Percentiles rank a stretch among this genome's conserved stretches.
Conservation (phyloP, 2,888 invertebrate genomes). For the Trichopoda pennipes region DNA sequence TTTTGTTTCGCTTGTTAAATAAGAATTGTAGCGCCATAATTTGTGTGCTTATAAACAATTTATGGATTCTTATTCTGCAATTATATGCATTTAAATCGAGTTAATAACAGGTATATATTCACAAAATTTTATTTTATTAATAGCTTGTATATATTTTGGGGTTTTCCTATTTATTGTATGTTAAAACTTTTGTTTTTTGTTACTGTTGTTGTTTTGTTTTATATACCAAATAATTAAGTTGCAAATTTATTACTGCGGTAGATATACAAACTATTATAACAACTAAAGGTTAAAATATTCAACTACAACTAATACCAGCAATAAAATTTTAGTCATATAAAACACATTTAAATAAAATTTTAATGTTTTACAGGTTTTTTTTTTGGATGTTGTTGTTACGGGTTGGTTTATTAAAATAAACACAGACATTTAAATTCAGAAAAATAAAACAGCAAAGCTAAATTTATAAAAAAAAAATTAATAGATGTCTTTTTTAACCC, state of each 20-base stretch:
- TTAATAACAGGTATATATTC: constrained; percentile 21
- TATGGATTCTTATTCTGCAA: too few relatives aligned
- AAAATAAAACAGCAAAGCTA: neutral
- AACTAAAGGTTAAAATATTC: constrained; percentile 27
- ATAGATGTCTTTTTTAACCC: constrained; percentile 7
- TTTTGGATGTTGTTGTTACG: neutral
- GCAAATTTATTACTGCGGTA: constrained; percentile 73
- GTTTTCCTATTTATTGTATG: constrained; percentile 55
- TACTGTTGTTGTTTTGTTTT: too few relatives aligned
- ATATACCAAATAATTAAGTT: constrained; percentile 69
- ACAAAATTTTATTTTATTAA: constrained; percentile 35
- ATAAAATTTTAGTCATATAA: constrained; percentile 48
- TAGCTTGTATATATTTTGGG: constrained; percentile 42
- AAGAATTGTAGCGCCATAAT: too few relatives aligned
- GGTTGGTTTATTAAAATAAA: constrained; percentile 1
- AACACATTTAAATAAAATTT: constrained; percentile 52
- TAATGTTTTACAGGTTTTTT: constrained; percentile 13
- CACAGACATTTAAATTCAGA: constrained; percentile 16
- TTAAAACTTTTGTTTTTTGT: neutral
- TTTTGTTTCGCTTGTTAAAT: too few relatives aligned
- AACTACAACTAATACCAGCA: constrained; percentile 47
- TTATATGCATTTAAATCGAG: constrained; percentile 14
- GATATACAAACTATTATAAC: constrained; percentile 62
- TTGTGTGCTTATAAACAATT: too few relatives aligned
- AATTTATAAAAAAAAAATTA: neutral